Evolutionary conservation across 1,140 invertebrate species (phyloP).

Genomic region (Galendromus occidentalis): DNA sequence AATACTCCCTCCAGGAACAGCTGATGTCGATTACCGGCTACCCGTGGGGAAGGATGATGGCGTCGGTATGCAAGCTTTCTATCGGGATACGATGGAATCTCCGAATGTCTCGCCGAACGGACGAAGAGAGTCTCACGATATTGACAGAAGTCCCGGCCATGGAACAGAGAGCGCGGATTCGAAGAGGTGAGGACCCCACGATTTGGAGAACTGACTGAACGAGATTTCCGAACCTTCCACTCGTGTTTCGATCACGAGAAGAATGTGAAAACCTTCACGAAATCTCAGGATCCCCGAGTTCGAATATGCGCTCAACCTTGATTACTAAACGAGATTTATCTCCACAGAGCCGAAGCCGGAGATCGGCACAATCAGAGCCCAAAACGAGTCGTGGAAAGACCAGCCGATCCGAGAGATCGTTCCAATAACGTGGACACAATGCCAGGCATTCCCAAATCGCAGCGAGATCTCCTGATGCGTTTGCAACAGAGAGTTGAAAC

Average conservation of each 20-base stretch:
- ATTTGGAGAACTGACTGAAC: too few species aligned
- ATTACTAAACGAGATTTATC: too few species aligned
- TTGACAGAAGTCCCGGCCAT: neutral
- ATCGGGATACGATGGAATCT: constrained; percentile 5
- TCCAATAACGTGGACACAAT: neutral
- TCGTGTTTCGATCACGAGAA: too few species aligned
- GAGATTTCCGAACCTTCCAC: too few species aligned
- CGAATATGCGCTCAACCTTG: too few species aligned
- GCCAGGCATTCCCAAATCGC: neutral
- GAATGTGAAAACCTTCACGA: too few species aligned
- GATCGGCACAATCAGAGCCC: too few species aligned
- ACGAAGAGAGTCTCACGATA: neutral
- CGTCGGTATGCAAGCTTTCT: neutral
- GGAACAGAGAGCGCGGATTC: neutral
- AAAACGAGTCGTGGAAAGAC: too few species aligned
- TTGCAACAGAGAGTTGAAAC: neutral
- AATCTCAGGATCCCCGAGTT: too few species aligned
- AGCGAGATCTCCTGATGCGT: neutral
- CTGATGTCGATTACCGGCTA: neutral
- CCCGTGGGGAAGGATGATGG: neutral
- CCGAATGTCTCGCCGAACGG: neutral
- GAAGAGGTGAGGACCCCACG: neutral
- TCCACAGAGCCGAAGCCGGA: too few species aligned
- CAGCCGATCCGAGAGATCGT: too few species aligned
- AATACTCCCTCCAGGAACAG: neutral